Base-by-base conservation (phyloP, 23 tunicate genomes). In the Trididemnum nubilum region DNA sequence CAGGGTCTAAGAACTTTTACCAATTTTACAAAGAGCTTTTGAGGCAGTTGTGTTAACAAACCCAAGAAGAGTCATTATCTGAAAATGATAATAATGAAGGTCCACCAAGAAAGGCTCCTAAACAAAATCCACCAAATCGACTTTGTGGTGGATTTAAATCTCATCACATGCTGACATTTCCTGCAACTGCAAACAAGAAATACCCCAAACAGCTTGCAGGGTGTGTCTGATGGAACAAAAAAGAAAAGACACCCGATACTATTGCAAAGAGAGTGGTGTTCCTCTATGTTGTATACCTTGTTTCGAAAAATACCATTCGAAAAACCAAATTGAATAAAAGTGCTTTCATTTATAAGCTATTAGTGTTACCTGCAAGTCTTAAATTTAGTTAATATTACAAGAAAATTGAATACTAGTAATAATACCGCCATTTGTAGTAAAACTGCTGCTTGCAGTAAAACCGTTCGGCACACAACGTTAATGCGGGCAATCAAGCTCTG, bases 21-120 rank as follows among this genome's bases (percentile, higher is more conserved):
- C 38, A 33, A 33, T 69, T 69, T 23, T 31, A 23, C 38, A 33
- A 31, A 31, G 75, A 69, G 75, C 75, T 69, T 69, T 36, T 69
- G 75, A 69, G 75, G 37, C 38, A 69, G 39, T 34, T 69, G 23
- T 69, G 75, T 69, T 19, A 33, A 33, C 75, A 34, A 34, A 36
- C 75, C 75, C 75, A 33, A 69, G 75, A 69, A 69, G 75, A 34
- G 38, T 69, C 23, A 31, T 69, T 9, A 29, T 69, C n/a, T 69
- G 39, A 32, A 4, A 37, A 44, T 69, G 74, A 25, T 27, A 34
- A 33, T 69, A 37, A 38, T 40, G 58, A 73, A 21, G 58, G 58
- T 38, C 78, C 78, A 38, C 58, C 78, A 73, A 37, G 25, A 63
- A 63, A 67, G 38, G 38, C 74, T 67, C 74, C 37, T 67, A 3